Evolutionary conservation across 1,140 invertebrate species (phyloP), one percentile per base, ranked within the genome.

Genomic region (Nephotettix cincticeps): DNA sequence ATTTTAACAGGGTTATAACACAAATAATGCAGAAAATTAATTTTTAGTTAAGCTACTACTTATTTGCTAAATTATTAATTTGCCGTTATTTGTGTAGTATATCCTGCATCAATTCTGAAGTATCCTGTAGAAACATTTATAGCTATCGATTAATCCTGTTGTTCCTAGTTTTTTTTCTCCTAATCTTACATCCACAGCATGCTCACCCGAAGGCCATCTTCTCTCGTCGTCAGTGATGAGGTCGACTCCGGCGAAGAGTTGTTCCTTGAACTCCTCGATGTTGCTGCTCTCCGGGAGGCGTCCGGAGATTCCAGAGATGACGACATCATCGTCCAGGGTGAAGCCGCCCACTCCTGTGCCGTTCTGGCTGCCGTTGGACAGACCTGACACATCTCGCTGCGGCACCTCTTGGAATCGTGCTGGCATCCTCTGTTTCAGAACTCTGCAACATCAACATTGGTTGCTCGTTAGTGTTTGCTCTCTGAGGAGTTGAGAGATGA

Each of bases 261-360:
- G 87, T 72, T 94, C 84, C 74, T 90, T 90, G 79, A 98, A 97
- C 81, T 98, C 95, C 75, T 94, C 90, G 71, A 98, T 90, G 77
- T 87, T 91, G 64, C 90, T 86, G 45, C 92, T 95, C 79, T 97
- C 92, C 0, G 96, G 96, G 71, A 97, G 85, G 74, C 94, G 89
- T 68, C 94, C 94, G 40, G 94, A 96, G 76, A 98, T 87, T 40
- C 96, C 96, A 65, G 89, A 88, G 72, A 98, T 92, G 56, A 95
- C 94, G 71, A 98, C 87, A 56, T 95, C 93, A 67, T 94, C 91
- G 28, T 84, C 78, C 11, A 25, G 29, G 47, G 75, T 76, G 28
- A 81, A 77, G 3, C 76, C 74, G n/a, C 30, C 21, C 23, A 9
- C n/a, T 3, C 21, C 43, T 23, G 11, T 11, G 13, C 21, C 58